Evolutionary conservation across 2,113 vertebrate genomes (phyloP).

Genomic region (Lepus europaeus): DNA sequence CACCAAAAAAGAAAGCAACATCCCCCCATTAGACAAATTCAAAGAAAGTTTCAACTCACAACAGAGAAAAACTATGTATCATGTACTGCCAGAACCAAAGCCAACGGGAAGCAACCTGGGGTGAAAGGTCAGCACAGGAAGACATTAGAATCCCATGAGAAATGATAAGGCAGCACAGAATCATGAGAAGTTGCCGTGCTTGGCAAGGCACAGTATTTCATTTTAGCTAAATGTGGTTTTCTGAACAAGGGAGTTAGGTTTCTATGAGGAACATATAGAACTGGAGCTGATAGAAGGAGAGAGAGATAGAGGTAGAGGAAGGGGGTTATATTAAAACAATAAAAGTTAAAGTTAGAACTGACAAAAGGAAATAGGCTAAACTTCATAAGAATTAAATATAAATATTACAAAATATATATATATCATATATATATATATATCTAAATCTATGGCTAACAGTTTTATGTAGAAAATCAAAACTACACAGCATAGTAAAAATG

Average conservation of each 20-base stretch:
- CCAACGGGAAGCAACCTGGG: background rate
- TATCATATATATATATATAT: background rate
- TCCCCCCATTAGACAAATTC: background rate
- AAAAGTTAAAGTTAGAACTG: conserved; percentile 7
- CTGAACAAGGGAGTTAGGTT: background rate
- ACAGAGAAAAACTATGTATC: background rate
- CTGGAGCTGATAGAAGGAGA: background rate
- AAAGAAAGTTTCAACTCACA: background rate
- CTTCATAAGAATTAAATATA: conserved; percentile 45
- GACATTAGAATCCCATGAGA: background rate
- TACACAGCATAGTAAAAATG: conserved; percentile 80
- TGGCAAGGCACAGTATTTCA: background rate
- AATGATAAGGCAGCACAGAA: background rate
- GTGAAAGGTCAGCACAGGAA: background rate
- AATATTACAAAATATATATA: conserved; percentile 45
- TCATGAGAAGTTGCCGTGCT: accelerated
- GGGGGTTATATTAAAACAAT: background rate
- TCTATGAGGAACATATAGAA: background rate
- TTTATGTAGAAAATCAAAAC: conserved; percentile 83
- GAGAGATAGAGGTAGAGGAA: background rate
- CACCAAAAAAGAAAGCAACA: background rate
- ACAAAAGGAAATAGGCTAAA: background rate
- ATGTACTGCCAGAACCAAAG: background rate
- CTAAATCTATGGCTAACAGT: background rate
- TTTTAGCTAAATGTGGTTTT: background rate